Evolutionary conservation across 2,888 invertebrate genomes (phyloP), one percentile per base, ranked within the genome.

Genomic region (Oxyteleia sp.): DNA sequence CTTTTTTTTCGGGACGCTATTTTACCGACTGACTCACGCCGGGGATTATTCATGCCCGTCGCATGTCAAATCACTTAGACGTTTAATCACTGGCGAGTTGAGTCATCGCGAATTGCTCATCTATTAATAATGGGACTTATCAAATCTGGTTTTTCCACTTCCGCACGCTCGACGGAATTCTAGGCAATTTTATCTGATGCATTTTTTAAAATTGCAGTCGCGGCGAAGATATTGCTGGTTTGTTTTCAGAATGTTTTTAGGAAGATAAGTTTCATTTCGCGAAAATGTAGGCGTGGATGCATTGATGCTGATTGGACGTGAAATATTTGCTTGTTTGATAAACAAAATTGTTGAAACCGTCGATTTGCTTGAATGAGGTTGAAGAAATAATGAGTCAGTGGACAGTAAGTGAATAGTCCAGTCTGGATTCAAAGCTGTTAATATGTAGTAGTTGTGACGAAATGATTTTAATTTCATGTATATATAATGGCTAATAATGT

Each of bases 31-130:
- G 66, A 75, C 57, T 75, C 66, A 76, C n/a, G 32, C 15, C 5
- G 15, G n/a, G 11, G 64, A 66, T 76, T 76, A 76, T 68, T 68
- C 76, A 66, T 64, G 43, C 20, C 29, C 11, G 8, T 53, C 29
- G 32, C 75, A 38, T 47, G 55, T 63, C 74, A 45, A 75, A 66
- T 55, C 64, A 55, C 15, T 13, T 13, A 45, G 53, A 61, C n/a
- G 18, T 63, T 61, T 74, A 63, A 74, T 74, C 55, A 32, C 23
- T 32, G 4, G 13, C 43, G 43, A 38, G 47, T 20, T 47, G 47
- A 47, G 20, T 47, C 47, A 47, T 7, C n/a, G 47, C 20, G 47
- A n/a, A 4, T 43, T 15, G 11, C 43, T 43, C 15, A 15, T 43
- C 15, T 43, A 43, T 43, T 43, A 43, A 43, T 43, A 43, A 8